These are phyloP conservation scores for Rhabdophis nuchalis DNA, from an alignment of 2,797 vertebrate genomes.

Conservation along the genomic window DNA sequence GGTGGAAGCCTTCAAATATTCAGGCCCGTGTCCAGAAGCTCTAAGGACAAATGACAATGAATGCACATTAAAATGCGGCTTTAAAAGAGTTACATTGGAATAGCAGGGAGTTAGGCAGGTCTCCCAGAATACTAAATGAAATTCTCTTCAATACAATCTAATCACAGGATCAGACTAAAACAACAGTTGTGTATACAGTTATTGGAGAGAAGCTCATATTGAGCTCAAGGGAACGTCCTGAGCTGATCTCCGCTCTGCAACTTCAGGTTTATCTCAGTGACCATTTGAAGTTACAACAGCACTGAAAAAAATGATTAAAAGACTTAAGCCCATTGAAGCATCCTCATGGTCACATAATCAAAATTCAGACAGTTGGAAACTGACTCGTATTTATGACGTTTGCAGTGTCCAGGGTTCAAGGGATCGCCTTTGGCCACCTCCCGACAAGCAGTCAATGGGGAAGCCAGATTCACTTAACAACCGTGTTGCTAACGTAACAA, in stretches of 20 bases:
- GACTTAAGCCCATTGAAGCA: too few species aligned
- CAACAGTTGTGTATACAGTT: neutral
- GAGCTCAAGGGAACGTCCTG: neutral
- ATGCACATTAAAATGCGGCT: neutral
- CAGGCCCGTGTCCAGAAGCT: neutral
- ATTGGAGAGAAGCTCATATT: neutral
- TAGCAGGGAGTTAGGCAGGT: neutral
- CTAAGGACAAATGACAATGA: neutral
- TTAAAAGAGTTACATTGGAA: neutral
- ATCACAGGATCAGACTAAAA: neutral
- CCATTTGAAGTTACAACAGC: too few species aligned
- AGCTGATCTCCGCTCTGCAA: neutral
- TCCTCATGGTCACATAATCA: too few species aligned
- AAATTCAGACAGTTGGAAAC: too few species aligned
- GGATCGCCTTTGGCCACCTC: too few species aligned
- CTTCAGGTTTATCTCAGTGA: neutral
- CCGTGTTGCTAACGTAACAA: too few species aligned
- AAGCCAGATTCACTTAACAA: too few species aligned
- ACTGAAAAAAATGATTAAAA: too few species aligned
- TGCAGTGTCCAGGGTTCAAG: too few species aligned
- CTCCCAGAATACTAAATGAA: neutral
- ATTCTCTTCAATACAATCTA: neutral
- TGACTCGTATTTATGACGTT: too few species aligned
- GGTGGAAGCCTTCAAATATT: neutral
- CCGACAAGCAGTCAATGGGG: too few species aligned